Evolutionary conservation across 1,140 invertebrate genomes (phyloP).

Genomic region (Pentalonia nigronervosa): DNA sequence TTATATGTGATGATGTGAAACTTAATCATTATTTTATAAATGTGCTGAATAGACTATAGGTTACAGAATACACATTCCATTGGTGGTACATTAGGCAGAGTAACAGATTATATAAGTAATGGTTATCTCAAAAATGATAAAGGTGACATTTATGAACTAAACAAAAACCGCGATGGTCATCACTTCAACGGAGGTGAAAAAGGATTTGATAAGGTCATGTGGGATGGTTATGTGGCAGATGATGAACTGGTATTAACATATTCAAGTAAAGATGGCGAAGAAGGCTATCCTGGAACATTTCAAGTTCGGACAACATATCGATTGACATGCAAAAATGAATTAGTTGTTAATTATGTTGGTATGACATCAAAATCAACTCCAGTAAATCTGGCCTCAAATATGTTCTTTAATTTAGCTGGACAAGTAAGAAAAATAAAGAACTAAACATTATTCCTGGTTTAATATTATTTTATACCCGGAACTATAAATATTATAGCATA

Average conservation of each 20-base stretch:
- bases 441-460: background rate
- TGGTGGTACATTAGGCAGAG: slow-evolving; percentile 86
- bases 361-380: slow-evolving; percentile 79
- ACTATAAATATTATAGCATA: background rate
- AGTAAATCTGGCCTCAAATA: slow-evolving; percentile 91
- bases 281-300: slow-evolving; percentile 85
- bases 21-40: background rate
- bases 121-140: slow-evolving; percentile 79
- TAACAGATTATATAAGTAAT: slow-evolving; percentile 83
- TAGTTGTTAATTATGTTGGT: slow-evolving; percentile 78
- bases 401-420: slow-evolving; percentile 93
- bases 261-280: slow-evolving; percentile 80
- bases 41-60: slow-evolving; percentile 68
- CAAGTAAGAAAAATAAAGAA: slow-evolving; percentile 67
- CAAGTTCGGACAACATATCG: slow-evolving; percentile 74
- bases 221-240: slow-evolving; percentile 66
- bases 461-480: background rate
- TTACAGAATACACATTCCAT: slow-evolving; percentile 77
- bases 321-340: slow-evolving; percentile 75
- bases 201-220: slow-evolving; percentile 78
- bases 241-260: slow-evolving; percentile 73
- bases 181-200: slow-evolving; percentile 83
- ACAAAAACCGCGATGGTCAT: slow-evolving; percentile 63
- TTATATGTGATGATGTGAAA: background rate
- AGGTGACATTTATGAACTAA: slow-evolving; percentile 65